These are phyloP conservation scores for Tapirus terrestris DNA, from an alignment of 2,113 vertebrate genomes.

Conservation along the genomic window DNA sequence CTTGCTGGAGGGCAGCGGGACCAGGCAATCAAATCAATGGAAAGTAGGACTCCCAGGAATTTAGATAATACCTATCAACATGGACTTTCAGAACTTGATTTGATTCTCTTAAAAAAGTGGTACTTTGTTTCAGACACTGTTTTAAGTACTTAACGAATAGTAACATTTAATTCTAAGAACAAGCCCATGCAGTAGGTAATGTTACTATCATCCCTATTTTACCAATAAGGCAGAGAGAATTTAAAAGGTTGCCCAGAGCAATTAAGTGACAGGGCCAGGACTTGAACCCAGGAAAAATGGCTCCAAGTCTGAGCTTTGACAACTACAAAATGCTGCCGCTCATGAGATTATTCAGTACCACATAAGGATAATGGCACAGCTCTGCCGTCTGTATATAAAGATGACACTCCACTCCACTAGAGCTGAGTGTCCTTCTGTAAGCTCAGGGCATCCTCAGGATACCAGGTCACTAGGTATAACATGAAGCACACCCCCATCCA, in stretches of 20 bases:
- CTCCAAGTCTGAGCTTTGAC: background rate
- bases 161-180: background rate
- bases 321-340: background rate
- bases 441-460: background rate
- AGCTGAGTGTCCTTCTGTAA: background rate
- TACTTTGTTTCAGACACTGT: background rate
- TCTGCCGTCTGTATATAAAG: background rate
- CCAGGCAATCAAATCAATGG: background rate
- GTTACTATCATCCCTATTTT: background rate
- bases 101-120: background rate
- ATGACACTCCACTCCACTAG: background rate
- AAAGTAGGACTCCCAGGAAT: background rate
- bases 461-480: background rate
- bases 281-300: background rate
- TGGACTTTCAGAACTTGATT: background rate
- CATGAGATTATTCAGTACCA: background rate
- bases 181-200: background rate
- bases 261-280: background rate
- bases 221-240: background rate
- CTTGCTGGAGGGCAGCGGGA: background rate
- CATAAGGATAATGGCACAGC: background rate
- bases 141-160: background rate
- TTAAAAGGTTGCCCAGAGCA: background rate
- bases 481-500: accelerated
- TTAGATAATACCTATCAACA: background rate